Evolutionary conservation across 2,888 invertebrate genomes (phyloP).

Genomic region (Caenorhabditis sp.): DNA sequence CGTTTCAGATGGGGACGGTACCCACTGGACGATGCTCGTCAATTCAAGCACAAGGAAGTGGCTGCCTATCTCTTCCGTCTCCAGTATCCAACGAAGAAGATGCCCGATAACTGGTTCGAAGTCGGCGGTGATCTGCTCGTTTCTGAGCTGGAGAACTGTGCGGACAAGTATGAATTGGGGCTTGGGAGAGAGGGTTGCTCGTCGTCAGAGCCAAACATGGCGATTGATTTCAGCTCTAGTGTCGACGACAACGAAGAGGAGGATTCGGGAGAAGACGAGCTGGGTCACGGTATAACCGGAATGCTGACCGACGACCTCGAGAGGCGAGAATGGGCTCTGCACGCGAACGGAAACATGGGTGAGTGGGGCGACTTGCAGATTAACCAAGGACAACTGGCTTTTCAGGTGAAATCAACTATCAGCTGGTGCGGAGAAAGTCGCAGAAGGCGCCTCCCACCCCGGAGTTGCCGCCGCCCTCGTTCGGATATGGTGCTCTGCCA

Average conservation of each 20-base stretch:
- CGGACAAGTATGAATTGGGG: slow-evolving; percentile 28
- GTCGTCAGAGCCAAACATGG: background rate
- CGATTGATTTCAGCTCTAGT: slow-evolving; percentile 28
- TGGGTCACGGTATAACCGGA: slow-evolving; percentile 41
- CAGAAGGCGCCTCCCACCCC: slow-evolving; percentile 42
- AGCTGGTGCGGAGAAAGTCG: slow-evolving; percentile 35
- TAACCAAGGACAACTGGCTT: too few species aligned
- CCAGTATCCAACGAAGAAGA: slow-evolving; percentile 45
- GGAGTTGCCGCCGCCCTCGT: slow-evolving; percentile 11
- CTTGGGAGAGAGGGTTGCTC: slow-evolving; percentile 3
- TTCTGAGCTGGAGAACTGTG: slow-evolving; percentile 40
- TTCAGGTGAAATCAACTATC: slow-evolving; percentile 49
- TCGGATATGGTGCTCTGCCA: slow-evolving; percentile 31
- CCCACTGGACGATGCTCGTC: slow-evolving; percentile 74
- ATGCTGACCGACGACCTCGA: slow-evolving; percentile 57
- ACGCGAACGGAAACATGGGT: slow-evolving; percentile 57
- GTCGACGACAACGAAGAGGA: slow-evolving; percentile 37
- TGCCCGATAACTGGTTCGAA: slow-evolving; percentile 57
- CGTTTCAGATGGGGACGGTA: slow-evolving; percentile 72
- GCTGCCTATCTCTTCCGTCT: slow-evolving; percentile 49
- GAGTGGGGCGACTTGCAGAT: background rate
- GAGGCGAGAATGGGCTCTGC: slow-evolving; percentile 55
- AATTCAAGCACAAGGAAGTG: slow-evolving; percentile 63
- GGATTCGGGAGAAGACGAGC: slow-evolving; percentile 47
- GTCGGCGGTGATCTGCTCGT: slow-evolving; percentile 46